Evolutionary conservation across 2,797 vertebrate species (phyloP).

Genomic region (Phataginus tricuspis): DNA sequence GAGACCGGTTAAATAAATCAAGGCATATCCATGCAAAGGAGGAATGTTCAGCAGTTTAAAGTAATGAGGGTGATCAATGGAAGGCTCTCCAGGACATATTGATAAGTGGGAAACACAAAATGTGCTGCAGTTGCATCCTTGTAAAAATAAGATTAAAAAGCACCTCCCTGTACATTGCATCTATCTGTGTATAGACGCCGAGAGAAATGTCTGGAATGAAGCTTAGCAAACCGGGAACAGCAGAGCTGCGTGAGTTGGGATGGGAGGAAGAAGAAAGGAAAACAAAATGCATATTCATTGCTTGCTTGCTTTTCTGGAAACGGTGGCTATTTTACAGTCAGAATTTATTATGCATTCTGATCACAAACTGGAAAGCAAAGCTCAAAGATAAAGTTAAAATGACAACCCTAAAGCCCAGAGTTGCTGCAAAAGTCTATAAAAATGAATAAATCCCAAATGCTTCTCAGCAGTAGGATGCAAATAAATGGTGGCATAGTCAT

Average conservation of each 20-base stretch:
- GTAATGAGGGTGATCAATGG: neutral
- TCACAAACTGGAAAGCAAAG: neutral
- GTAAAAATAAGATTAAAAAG: neutral
- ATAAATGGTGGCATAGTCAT: accelerated
- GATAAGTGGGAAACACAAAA: neutral
- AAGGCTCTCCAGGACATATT: neutral
- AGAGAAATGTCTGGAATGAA: neutral
- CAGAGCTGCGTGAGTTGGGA: no score
- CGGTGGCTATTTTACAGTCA: neutral
- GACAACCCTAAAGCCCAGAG: neutral
- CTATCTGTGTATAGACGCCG: accelerated
- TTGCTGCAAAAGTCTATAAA: neutral
- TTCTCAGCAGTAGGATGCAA: neutral
- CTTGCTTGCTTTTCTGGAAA: neutral
- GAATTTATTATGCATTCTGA: neutral
- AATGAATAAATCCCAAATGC: neutral
- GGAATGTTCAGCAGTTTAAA: neutral
- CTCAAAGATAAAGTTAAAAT: neutral
- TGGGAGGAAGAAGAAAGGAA: neutral
- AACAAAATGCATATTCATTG: accelerated
- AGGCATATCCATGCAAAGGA: accelerated
- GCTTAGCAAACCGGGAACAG: accelerated
- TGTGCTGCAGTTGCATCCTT: neutral
- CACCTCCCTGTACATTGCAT: accelerated
- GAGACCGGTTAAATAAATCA: neutral